Percentiles rank a stretch among this genome's conserved stretches.
Evolutionary conservation across 2,888 invertebrate species (phyloP).

Genomic region (Epinotia demarniana): DNA sequence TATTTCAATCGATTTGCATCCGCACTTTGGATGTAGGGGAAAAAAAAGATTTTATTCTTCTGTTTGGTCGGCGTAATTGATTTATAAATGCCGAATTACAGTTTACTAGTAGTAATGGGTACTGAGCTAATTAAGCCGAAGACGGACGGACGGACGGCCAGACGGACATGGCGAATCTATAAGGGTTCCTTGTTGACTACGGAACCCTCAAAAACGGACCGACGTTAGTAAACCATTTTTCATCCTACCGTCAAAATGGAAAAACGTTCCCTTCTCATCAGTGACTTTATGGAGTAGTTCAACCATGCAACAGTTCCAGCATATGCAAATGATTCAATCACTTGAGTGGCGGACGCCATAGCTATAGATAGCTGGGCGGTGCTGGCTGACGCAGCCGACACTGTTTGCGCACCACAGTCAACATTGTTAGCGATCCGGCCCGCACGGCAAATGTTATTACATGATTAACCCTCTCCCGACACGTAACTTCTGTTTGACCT

Average conservation of each 20-base stretch:
- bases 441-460: constrained; percentile 74
- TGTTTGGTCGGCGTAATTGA: no score
- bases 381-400: constrained; percentile 75
- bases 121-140: no score
- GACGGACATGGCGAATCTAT: no score
- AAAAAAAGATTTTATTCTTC: no score
- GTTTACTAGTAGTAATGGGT: no score
- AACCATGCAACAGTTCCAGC: constrained; percentile 28
- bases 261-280: not conserved
- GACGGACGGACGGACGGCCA: no score
- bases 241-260: not conserved
- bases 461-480: constrained; percentile 74
- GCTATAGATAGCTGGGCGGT: constrained; percentile 50
- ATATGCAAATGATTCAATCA: constrained; percentile 46
- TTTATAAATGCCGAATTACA: no score
- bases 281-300: not conserved
- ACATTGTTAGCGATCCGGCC: constrained; percentile 76
- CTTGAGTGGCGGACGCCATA: constrained; percentile 26
- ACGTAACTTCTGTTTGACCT: constrained; percentile 72
- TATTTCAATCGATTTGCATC: no score
- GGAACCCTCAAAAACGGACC: not conserved
- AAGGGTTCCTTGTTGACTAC: no score
- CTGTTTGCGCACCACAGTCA: constrained; percentile 79
- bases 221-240: not conserved
- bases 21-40: no score